Evolutionary conservation across 2,888 invertebrate species (phyloP).

Genomic region (Anoplius nigerrimus): DNA sequence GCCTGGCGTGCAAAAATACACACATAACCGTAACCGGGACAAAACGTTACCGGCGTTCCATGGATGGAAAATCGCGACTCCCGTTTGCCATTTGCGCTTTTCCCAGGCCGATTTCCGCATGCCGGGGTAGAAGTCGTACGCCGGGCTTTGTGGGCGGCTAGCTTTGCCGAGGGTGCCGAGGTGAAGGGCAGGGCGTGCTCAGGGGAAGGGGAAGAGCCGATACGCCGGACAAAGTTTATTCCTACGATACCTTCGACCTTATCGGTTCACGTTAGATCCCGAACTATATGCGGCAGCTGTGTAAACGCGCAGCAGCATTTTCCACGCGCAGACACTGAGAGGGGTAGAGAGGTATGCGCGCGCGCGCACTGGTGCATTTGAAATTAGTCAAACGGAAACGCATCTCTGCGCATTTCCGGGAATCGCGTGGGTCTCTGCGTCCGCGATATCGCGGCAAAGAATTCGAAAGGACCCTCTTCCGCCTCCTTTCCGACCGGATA

Average conservation of each 20-base stretch:
- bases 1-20: too few species aligned
- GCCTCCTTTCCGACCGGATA: too few species aligned
- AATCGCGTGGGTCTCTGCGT: not conserved
- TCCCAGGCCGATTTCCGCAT: conserved; percentile 15
- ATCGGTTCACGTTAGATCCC: conserved; percentile 3
- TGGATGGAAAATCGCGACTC: conserved; percentile 9
- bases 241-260: conserved; percentile 14
- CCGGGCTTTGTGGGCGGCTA: too few species aligned
- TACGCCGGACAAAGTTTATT: conserved; percentile 10
- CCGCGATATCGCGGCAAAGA: too few species aligned
- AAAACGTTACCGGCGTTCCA: conserved; percentile 14
- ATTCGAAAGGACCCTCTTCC: too few species aligned
- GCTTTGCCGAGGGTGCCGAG: too few species aligned
- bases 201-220: not conserved
- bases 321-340: too few species aligned
- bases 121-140: not conserved
- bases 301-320: too few species aligned
- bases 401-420: conserved; percentile 23
- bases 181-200: not conserved
- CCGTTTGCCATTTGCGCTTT: conserved; percentile 18
- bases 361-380: conserved; percentile 31
- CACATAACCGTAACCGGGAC: conserved; percentile 2
- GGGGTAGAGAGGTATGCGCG: too few species aligned
- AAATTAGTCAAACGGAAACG: conserved; percentile 46
- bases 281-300: too few species aligned